Percentiles rank a stretch among this genome's conserved stretches.
Conservation (phyloP, 2,113 vertebrate species). For the Ochotona curzoniae region DNA sequence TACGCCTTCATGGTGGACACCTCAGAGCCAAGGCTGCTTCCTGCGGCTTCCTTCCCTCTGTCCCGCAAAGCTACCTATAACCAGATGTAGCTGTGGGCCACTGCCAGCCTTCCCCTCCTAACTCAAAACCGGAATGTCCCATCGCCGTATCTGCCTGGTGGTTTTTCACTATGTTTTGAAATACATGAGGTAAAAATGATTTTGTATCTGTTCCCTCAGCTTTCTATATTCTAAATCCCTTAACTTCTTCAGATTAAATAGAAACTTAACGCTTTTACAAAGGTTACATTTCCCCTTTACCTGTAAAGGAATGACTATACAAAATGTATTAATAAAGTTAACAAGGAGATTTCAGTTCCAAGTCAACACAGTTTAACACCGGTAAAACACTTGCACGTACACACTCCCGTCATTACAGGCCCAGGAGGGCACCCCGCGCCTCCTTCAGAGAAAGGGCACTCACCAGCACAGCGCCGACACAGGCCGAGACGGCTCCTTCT, state of each 20-base stretch:
- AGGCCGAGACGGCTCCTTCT: constrained; percentile 4
- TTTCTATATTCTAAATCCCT: constrained; percentile 10
- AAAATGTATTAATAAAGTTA: not conserved
- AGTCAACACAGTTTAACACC: constrained; percentile 28
- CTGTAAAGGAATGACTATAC: not conserved
- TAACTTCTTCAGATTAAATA: not conserved
- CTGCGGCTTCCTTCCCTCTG: not conserved
- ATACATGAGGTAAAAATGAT: not conserved
- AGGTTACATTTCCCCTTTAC: not conserved
- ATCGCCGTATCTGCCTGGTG: not conserved
- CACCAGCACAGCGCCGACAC: too few relatives aligned
- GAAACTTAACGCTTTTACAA: not conserved
- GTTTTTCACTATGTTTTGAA: not conserved
- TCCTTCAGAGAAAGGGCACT: constrained; percentile 19
- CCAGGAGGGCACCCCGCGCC: not conserved
- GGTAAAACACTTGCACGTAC: not conserved
- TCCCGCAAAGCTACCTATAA: not conserved
- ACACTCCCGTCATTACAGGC: constrained; percentile 2
- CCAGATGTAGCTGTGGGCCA: not conserved
- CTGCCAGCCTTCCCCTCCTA: not conserved
- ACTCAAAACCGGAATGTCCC: not conserved
- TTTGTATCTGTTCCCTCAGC: not conserved
- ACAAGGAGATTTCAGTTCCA: constrained; percentile 28
- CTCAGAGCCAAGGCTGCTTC: not conserved
- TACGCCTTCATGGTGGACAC: not conserved